These are phyloP conservation scores for Xiphias gladius DNA, from an alignment of 2,113 vertebrate species.

Conservation along the genomic window DNA sequence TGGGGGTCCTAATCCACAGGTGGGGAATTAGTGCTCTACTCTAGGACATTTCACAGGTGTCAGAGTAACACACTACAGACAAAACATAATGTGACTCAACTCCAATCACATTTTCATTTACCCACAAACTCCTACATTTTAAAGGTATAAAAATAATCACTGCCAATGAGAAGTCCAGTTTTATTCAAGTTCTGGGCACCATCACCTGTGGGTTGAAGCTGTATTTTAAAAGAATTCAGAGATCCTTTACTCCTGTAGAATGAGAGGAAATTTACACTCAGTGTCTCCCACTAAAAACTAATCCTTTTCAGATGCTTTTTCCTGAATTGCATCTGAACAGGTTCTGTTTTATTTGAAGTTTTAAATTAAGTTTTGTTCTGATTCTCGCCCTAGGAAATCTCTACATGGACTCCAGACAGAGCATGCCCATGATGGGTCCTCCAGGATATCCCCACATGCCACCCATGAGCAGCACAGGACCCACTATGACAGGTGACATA, in stretches of 20 bases:
- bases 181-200: not conserved
- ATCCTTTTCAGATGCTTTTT: not conserved
- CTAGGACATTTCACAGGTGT: no score
- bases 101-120: not conserved
- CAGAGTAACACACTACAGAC: not conserved
- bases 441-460: conserved; percentile 91
- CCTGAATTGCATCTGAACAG: not conserved
- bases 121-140: not conserved
- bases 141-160: not conserved
- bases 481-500: conserved; percentile 88
- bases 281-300: not conserved
- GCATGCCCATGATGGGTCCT: conserved; percentile 92
- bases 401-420: conserved; percentile 93
- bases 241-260: not conserved
- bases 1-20: not conserved
- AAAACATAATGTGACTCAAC: not conserved
- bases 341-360: not conserved
- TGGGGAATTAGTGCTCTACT: not conserved
- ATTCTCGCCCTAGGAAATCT: conserved; percentile 86
- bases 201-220: not conserved
- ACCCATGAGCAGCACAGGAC: conserved; percentile 89
- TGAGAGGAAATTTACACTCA: not conserved
- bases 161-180: not conserved
- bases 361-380: not conserved
- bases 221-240: not conserved